These are phyloP conservation scores for Polypterus bichir DNA, from an alignment of 2,113 vertebrate genomes.

Conservation along the genomic window DNA sequence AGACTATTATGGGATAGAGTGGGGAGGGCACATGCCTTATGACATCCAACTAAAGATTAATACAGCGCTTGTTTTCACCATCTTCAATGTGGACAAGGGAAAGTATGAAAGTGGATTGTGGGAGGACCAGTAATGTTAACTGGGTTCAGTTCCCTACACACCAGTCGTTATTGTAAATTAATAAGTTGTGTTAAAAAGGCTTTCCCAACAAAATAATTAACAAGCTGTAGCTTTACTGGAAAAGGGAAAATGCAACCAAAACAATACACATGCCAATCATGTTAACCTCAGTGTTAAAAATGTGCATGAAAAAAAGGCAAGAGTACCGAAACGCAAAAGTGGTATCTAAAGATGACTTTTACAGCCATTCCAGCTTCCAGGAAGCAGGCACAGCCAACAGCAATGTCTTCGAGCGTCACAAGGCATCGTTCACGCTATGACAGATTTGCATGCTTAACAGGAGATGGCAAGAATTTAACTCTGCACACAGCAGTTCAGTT, in stretches of 20 bases:
- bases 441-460: slow-evolving; percentile 61
- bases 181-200: slow-evolving; percentile 58
- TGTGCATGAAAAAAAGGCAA: slow-evolving; percentile 82
- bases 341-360: slow-evolving; percentile 65
- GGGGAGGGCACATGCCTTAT: no score
- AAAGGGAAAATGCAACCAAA: slow-evolving; percentile 41
- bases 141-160: slow-evolving; percentile 69
- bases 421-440: slow-evolving; percentile 63
- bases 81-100: no score
- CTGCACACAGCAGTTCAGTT: slow-evolving; percentile 54
- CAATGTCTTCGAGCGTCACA: slow-evolving; percentile 63
- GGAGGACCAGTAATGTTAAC: slow-evolving; percentile 10
- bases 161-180: slow-evolving; percentile 30
- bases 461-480: slow-evolving; percentile 24
- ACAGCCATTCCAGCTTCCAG: slow-evolving; percentile 74
- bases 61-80: no score
- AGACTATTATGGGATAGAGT: no score
- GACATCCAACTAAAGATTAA: no score
- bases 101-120: no score
- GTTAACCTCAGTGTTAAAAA: slow-evolving; percentile 55
- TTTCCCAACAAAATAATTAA: slow-evolving; percentile 68
- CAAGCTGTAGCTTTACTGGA: slow-evolving; percentile 49
- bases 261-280: slow-evolving; percentile 67
- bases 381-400: slow-evolving; percentile 88
- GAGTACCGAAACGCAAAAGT: slow-evolving; percentile 67